A percentile compares a stretch with the other conserved stretches of the same genome.
Conservation (phyloP, 2,888 invertebrate genomes). For the Alloplasta piceator region DNA sequence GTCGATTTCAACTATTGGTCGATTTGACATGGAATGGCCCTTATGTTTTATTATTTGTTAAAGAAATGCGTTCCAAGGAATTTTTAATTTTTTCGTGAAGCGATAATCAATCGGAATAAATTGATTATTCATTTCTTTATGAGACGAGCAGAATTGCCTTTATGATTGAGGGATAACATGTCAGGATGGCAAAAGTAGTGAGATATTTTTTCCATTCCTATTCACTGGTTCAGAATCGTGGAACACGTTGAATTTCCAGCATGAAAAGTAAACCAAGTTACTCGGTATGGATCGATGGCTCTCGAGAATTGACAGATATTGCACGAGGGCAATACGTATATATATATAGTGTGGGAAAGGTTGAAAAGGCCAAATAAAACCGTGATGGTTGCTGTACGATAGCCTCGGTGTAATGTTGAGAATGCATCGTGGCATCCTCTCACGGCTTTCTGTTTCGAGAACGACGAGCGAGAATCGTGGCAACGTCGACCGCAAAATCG, state of each 20-base stretch:
- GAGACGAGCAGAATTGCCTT: too few species aligned
- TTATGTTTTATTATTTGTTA: too few species aligned
- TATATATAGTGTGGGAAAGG: not conserved
- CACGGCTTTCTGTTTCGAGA: not conserved
- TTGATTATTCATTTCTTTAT: not conserved
- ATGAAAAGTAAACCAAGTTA: not conserved
- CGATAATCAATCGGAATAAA: too few species aligned
- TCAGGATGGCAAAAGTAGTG: not conserved
- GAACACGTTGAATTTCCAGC: not conserved
- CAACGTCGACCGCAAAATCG: conserved; percentile 33
- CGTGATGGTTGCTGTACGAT: conserved; percentile 1
- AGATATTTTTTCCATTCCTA: not conserved
- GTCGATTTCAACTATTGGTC: too few species aligned
- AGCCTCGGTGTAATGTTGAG: conserved; percentile 5
- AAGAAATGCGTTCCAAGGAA: too few species aligned
- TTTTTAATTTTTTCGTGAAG: too few species aligned
- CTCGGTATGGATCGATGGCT: not conserved
- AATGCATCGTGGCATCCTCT: not conserved
- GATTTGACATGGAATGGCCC: too few species aligned
- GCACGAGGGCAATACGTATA: not conserved
- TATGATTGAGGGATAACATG: too few species aligned
- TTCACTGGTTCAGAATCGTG: not conserved
- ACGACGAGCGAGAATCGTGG: not conserved
- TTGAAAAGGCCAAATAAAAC: conserved; percentile 10
- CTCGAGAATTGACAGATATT: conserved; percentile 14